These are phyloP conservation scores for Guaruba guarouba DNA, from an alignment of 2,113 vertebrate species.

Conservation along the genomic window DNA sequence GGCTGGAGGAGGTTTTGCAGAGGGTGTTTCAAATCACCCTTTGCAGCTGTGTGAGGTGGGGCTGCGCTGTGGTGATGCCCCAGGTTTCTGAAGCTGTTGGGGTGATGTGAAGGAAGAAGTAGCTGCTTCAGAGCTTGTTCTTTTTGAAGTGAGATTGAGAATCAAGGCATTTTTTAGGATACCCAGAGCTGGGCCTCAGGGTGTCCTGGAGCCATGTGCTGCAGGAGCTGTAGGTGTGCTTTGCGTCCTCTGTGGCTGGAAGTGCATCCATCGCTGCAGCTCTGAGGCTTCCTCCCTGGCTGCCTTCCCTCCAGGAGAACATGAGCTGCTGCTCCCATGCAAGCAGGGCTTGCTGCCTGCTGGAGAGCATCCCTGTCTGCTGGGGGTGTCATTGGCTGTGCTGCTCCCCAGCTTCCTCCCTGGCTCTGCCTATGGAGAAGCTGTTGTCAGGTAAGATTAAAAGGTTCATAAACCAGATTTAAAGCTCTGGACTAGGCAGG, in stretches of 20 bases:
- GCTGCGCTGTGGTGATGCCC: not conserved
- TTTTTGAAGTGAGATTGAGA: not conserved
- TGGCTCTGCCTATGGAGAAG: accelerated
- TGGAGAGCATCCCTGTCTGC: not conserved
- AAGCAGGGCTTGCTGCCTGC: not conserved
- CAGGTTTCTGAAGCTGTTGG: not conserved
- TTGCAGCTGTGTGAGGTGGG: not conserved
- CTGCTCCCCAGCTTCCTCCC: not conserved
- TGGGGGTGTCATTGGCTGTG: not conserved
- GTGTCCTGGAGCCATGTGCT: not conserved
- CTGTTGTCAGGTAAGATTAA: not conserved
- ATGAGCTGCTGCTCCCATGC: accelerated
- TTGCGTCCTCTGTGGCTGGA: not conserved
- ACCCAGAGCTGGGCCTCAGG: too few species aligned
- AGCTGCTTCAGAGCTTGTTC: not conserved
- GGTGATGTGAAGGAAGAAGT: not conserved
- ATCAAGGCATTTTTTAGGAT: not conserved
- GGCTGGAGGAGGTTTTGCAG: not conserved
- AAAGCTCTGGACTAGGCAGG: not conserved
- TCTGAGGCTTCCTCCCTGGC: not conserved
- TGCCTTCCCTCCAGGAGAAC: not conserved
- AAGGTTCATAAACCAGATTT: not conserved
- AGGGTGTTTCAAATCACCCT: accelerated
- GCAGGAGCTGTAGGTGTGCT: not conserved
- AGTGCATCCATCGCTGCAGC: accelerated